Evolutionary conservation across 2,113 vertebrate species (phyloP), one percentile per base, ranked within the genome.

Genomic region (Calyptomena viridis): DNA sequence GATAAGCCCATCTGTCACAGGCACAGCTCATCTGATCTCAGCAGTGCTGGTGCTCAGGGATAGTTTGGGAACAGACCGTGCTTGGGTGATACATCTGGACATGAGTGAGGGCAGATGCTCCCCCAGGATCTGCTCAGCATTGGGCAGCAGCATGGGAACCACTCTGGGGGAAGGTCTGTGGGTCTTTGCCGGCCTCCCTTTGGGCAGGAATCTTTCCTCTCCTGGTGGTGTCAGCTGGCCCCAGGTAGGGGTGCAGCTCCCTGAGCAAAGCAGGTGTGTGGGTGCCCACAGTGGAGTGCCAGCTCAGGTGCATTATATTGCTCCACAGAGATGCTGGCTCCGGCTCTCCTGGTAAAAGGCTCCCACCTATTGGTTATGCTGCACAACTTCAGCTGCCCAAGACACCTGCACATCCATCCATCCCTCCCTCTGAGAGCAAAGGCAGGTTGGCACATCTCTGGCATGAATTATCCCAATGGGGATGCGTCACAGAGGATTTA

Each of bases 311-410:
- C 12, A 8, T 2, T 18, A 5, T 0, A 1, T 8, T 0, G 0
- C 52, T 96, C 82, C 42, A 6, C 68, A 14, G 33, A 14, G 49
- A 14, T 21, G 25, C 64, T 42, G 87, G 33, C 73, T 68, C 82
- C 0, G 0, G 17, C 28, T 95, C 84, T 52, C 4, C 76, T 0
- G 52, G 74, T 86, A 39, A 77, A 93, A 94, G 90, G 87, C 95
- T 96, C 72, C 94, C 98, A 97, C 95, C 98, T 97, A 72, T 91
- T 96, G 98, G 84, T 14, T n/a, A 78, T 20, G 46, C 76, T 25
- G 17, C 60, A 93, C 62, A 97, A 93, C 47, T 94, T 90, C 96
- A 95, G 40, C 63, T 49, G 68, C 71, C 60, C 37, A 31, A 14
- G 69, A 21, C 74, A 71, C 46, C 12, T 31, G 56, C 22, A 12